Evolutionary conservation across 2,797 vertebrate species (phyloP).

Genomic region (Cichlasoma orientale): DNA sequence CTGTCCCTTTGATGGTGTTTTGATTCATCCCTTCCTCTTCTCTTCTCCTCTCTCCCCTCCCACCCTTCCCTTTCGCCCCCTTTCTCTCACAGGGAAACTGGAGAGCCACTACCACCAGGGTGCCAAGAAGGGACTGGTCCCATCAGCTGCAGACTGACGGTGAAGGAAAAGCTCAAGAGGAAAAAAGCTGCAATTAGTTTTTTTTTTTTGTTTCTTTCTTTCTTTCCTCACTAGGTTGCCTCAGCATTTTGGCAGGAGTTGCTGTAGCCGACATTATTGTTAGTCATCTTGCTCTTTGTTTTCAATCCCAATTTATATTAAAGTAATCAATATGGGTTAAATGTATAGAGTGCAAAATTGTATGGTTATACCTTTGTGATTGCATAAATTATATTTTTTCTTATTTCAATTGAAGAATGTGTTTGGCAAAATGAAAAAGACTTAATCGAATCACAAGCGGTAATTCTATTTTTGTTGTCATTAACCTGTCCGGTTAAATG

Average conservation of each 20-base stretch:
- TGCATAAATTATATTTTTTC: background rate
- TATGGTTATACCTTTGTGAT: background rate
- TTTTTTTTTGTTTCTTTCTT: background rate
- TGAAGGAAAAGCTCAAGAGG: conserved; percentile 30
- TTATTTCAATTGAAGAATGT: background rate
- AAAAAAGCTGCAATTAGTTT: conserved; percentile 25
- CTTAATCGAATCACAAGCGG: background rate
- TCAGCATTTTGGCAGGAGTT: conserved; percentile 5
- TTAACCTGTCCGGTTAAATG: background rate
- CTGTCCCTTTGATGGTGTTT: conserved; percentile 81
- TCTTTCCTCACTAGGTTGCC: background rate
- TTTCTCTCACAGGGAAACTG: conserved; percentile 87
- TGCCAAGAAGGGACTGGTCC: conserved; percentile 95
- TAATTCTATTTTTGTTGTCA: background rate
- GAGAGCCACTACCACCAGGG: conserved; percentile 94
- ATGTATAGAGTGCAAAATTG: background rate
- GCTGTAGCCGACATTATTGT: background rate
- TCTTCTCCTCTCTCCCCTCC: conserved; percentile 38
- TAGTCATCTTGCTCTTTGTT: background rate
- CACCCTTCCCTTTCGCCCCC: conserved; percentile 42
- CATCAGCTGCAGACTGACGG: conserved; percentile 80
- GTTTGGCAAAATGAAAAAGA: conserved; percentile 34
- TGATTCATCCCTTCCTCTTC: conserved; percentile 79
- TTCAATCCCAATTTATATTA: conserved; percentile 18
- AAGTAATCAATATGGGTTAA: background rate